Evolutionary conservation across 2,888 invertebrate genomes (phyloP).

Genomic region (Actias luna): DNA sequence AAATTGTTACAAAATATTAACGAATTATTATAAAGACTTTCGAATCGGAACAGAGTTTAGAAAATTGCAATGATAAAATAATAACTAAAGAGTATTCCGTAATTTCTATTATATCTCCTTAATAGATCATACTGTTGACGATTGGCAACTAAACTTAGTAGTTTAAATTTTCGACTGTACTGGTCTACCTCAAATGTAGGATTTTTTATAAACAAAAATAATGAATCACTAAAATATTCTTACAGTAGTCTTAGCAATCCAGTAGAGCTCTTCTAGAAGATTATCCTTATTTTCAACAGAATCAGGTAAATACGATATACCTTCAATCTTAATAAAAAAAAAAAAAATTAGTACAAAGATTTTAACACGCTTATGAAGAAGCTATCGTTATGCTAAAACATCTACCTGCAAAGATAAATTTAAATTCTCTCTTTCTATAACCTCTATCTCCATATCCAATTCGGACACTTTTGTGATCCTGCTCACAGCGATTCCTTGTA

Average conservation of each 20-base stretch:
- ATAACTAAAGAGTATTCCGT: no score
- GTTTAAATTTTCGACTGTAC: no score
- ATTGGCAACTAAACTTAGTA: no score
- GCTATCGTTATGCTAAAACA: conserved; percentile 2
- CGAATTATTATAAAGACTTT: no score
- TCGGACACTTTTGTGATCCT: conserved; percentile 65
- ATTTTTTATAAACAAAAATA: background rate
- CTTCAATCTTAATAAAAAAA: conserved; percentile 51
- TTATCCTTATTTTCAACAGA: conserved; percentile 52
- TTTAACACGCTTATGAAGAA: background rate
- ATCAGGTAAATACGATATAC: conserved; percentile 53
- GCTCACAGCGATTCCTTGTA: conserved; percentile 70
- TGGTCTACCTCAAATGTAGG: background rate
- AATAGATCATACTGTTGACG: no score
- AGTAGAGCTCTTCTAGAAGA: conserved; percentile 66
- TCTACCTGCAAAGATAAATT: conserved; percentile 53
- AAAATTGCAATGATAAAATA: no score
- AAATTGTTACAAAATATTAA: no score
- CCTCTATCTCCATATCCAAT: conserved; percentile 73
- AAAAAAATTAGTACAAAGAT: conserved; percentile 1
- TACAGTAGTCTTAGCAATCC: conserved; percentile 76
- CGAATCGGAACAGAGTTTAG: no score
- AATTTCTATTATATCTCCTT: no score
- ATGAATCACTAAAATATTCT: conserved; percentile 35
- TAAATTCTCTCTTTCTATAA: conserved; percentile 65